Evolutionary conservation across 2,888 invertebrate genomes (phyloP).

Genomic region (Ophraella communa): DNA sequence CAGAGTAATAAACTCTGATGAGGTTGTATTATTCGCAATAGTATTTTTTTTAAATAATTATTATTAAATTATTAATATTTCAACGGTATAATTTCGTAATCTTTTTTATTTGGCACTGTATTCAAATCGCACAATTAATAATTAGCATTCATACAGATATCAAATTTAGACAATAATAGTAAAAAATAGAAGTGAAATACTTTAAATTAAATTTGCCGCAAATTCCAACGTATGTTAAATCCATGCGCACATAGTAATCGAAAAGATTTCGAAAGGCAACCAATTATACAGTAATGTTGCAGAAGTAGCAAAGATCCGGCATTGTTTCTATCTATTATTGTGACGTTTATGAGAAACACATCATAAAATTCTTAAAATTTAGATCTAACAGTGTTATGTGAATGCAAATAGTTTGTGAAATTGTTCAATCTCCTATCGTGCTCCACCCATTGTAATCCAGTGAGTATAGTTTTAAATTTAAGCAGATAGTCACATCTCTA

Average conservation of each 20-base stretch:
- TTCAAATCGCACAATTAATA: no score
- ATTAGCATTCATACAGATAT: no score
- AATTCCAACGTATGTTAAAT: neutral
- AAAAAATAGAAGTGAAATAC: no score
- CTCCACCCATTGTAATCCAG: constrained; percentile 18
- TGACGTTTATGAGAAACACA: constrained; percentile 14
- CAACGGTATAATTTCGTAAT: no score
- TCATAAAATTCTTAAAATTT: neutral
- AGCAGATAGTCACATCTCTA: no score
- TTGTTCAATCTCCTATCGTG: constrained; percentile 7
- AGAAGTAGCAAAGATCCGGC: constrained; percentile 19
- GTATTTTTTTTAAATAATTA: no score
- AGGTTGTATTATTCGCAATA: no score
- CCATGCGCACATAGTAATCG: neutral
- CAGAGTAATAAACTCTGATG: no score
- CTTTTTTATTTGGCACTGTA: no score
- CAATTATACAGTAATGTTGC: constrained; percentile 19
- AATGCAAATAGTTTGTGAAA: constrained; percentile 11
- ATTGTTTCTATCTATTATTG: neutral
- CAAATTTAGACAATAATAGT: no score
- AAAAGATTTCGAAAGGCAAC: constrained; percentile 6
- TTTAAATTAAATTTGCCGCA: neutral
- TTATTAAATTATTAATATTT: no score
- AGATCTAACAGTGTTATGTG: constrained; percentile 16
- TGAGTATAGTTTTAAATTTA: constrained; percentile 15